These are phyloP conservation scores for Tetragnatha montana DNA, from an alignment of 2,888 invertebrate genomes.

Conservation along the genomic window DNA sequence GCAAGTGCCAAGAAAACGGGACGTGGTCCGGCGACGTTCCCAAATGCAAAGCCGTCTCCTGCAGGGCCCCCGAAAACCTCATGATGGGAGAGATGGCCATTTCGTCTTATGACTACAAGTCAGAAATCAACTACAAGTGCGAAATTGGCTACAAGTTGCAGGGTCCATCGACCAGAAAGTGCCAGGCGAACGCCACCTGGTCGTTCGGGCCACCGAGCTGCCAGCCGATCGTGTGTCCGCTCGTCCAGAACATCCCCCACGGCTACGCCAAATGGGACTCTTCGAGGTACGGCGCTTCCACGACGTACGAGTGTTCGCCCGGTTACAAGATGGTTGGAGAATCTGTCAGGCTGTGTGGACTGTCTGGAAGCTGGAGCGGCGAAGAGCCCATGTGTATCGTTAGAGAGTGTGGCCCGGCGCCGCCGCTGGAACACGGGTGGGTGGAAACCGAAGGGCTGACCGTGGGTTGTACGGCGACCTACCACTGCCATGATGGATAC, in stretches of 20 bases:
- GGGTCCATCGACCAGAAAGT: constrained; percentile 60
- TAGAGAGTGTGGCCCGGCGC: constrained; percentile 51
- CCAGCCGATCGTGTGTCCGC: constrained; percentile 61
- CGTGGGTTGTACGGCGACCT: constrained; percentile 65
- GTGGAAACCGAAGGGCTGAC: constrained; percentile 56
- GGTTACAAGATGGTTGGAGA: constrained; percentile 71
- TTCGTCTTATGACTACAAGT: constrained; percentile 26
- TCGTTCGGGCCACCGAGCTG: constrained; percentile 64
- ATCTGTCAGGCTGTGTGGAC: constrained; percentile 62
- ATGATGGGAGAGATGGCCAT: constrained; percentile 63
- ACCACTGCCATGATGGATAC: constrained; percentile 71
- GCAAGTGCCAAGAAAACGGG: constrained; percentile 73
- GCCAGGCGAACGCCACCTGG: constrained; percentile 69
- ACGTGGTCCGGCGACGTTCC: constrained; percentile 74
- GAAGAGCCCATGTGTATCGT: constrained; percentile 67
- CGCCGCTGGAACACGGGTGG: constrained; percentile 52
- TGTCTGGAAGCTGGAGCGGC: constrained; percentile 70
- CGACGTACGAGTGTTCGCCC: constrained; percentile 63
- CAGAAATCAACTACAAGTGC: constrained; percentile 71
- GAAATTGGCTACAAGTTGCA: constrained; percentile 68
- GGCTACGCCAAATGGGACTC: constrained; percentile 67
- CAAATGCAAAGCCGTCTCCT: constrained; percentile 59
- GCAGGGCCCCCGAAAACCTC: constrained; percentile 59
- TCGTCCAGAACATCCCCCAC: constrained; percentile 63
- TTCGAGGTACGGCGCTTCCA: constrained; percentile 60